These are phyloP conservation scores for Haliclystus octoradiatus DNA, from an alignment of 30 jellyfish, hydroid and myxozoan genomes.

Conservation along the genomic window DNA sequence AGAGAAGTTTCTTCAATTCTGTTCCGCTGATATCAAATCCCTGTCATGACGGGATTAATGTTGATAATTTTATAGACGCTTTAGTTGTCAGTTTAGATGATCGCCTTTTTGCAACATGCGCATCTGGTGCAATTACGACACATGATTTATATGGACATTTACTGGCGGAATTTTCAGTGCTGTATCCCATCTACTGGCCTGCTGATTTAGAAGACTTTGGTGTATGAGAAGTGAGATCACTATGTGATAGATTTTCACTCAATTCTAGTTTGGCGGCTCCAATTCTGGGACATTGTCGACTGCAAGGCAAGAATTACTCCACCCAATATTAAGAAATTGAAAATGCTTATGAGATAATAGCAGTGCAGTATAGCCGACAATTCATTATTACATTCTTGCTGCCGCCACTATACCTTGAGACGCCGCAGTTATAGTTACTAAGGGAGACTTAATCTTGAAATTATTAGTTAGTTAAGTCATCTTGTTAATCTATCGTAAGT, in stretches of 20 bases:
- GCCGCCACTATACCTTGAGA: no score
- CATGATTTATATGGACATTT: not conserved
- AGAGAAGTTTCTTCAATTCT: not conserved
- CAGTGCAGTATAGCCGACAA: no score
- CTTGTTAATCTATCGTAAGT: no score
- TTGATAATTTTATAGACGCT: not conserved
- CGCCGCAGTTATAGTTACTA: no score
- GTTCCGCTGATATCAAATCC: no score
- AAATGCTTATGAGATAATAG: no score
- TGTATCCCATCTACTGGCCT: not conserved
- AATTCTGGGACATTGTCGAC: not conserved
- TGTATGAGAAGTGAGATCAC: not conserved
- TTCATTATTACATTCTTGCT: no score
- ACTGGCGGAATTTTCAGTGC: not conserved
- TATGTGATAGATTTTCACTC: not conserved
- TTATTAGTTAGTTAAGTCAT: no score
- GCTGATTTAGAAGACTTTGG: not conserved
- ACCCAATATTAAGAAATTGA: no score
- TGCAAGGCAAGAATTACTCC: not conserved
- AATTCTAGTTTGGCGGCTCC: not conserved
- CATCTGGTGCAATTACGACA: not conserved
- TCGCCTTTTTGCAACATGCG: not conserved
- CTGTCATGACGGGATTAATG: not conserved
- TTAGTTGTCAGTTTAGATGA: not conserved
- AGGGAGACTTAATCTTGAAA: no score